Percentiles rank a stretch among this genome's conserved stretches.
phyloP scores from a whole-genome alignment of 1,140 invertebrate genomes.

The Ganaspis sp. region DNA sequence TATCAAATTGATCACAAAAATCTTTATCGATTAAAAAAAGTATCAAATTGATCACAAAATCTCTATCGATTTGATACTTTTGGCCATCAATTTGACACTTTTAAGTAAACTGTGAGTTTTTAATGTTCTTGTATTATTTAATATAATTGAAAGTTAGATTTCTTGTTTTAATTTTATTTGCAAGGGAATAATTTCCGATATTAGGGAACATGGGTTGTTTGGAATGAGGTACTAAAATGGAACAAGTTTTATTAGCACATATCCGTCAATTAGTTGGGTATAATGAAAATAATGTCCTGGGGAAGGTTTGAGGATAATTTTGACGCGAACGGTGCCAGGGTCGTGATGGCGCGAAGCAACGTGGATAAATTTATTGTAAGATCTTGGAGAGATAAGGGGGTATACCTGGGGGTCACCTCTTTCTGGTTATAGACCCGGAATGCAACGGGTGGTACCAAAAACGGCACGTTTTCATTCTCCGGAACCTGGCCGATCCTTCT shows the following conservation, averaged over 20 bases:
- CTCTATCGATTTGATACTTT: too few species aligned
- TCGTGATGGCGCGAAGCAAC: background rate
- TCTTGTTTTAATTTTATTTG: too few species aligned
- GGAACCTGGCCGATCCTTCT: slow-evolving; percentile 21
- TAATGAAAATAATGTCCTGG: background rate
- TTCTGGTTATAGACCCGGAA: background rate
- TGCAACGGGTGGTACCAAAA: slow-evolving; percentile 17
- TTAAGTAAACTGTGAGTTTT: too few species aligned
- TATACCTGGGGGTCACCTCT: slow-evolving; percentile 26
- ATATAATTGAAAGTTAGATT: too few species aligned
- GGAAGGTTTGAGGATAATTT: background rate
- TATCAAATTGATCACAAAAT: too few species aligned
- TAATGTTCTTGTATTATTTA: too few species aligned
- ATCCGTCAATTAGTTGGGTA: background rate
- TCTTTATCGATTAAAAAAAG: too few species aligned
- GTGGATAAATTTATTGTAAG: slow-evolving; percentile 21
- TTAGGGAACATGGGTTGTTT: too few species aligned
- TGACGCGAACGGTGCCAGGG: slow-evolving; percentile 13
- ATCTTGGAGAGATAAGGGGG: background rate
- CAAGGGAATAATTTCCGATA: too few species aligned
- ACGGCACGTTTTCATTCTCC: slow-evolving; percentile 1
- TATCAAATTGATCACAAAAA: too few species aligned
- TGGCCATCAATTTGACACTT: too few species aligned
- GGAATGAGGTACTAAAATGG: background rate
- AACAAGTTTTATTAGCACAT: background rate